Base-by-base conservation (phyloP, 1,140 invertebrate genomes). In the Medauroidea extradentata region DNA sequence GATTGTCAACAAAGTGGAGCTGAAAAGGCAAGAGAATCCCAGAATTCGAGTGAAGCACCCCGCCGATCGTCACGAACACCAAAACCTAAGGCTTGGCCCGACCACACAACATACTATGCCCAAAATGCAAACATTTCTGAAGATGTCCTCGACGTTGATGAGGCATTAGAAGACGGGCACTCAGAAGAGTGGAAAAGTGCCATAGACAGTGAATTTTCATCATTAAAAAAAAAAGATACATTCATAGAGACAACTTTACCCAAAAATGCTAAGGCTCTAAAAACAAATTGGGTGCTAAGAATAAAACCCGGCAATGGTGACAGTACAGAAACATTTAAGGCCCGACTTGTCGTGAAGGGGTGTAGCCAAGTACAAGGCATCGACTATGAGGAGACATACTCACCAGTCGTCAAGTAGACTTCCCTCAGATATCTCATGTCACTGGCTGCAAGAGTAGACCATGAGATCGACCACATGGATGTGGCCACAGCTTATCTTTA, bases 401-500 rank as follows among this genome's bases (percentile, higher is more conserved):
- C 60, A 24, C 57, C 66, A 42, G 67, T 63, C 2, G 25, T n/a
- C n/a, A n/a, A n/a, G n/a, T n/a, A n/a, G n/a, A n/a, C n/a, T n/a
- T n/a, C n/a, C n/a, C n/a, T 73, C 24, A 42, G 69, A 59, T 38
- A 63, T 25, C 13, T 73, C 4, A 16, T 71, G 5, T 56, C 63
- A 5, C 2, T 66, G 14, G 65, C 67, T 18, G 65, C 62, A 3
- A 41, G 23, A 13, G 21, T 53, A 29, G 54, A 61, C 27, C 56
- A 58, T 29, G 9, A 53, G 16, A 60, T 64, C 1, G 27, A 34
- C 21, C 70, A 76, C 16, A 65, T 74, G 57, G 77, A 78, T 62
- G 66, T 71, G 0, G 69, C 67, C 43, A 73, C 72, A 21, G 77
- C 77, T 0, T 79, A 74, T 64, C 67, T 74, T 57, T 70, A 78